Conservation (phyloP, 2,888 invertebrate genomes). For the Alitta virens region DNA sequence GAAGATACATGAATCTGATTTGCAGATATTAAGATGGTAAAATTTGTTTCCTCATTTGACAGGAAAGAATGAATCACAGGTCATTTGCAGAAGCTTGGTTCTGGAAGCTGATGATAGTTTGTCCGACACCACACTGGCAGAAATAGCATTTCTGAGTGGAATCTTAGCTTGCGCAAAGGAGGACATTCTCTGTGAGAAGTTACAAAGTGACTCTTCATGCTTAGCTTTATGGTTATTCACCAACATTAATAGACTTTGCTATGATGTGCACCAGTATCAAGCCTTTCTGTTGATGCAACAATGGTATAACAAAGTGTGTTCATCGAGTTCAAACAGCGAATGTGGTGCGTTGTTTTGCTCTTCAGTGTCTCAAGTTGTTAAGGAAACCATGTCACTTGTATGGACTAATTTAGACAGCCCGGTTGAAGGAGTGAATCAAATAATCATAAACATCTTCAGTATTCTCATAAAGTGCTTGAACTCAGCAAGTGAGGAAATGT, state of each 20-base stretch:
- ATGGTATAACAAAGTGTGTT: constrained; percentile 14
- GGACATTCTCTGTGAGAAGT: not conserved
- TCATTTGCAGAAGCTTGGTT: too few species aligned
- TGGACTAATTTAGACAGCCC: constrained; percentile 49
- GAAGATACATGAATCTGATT: too few species aligned
- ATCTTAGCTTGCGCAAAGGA: constrained; percentile 3
- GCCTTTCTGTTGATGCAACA: constrained; percentile 10
- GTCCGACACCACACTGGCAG: too few species aligned
- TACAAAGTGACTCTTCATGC: not conserved
- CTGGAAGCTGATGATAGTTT: too few species aligned
- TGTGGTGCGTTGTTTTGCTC: not conserved
- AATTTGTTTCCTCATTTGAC: too few species aligned
- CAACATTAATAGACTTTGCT: constrained; percentile 1
- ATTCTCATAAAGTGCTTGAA: constrained; percentile 25
- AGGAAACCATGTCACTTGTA: constrained; percentile 34
- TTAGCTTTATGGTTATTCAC: constrained; percentile 6
- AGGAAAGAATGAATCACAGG: too few species aligned
- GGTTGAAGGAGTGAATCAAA: constrained; percentile 47
- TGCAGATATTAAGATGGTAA: too few species aligned
- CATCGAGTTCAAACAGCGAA: not conserved
- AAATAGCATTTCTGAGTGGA: not conserved
- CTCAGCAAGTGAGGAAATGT: not conserved
- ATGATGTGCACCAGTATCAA: constrained; percentile 11
- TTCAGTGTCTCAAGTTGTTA: not conserved
- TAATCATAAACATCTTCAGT: constrained; percentile 35